Conservation (phyloP, 2,797 vertebrate genomes). For the Scleropages formosus region DNA sequence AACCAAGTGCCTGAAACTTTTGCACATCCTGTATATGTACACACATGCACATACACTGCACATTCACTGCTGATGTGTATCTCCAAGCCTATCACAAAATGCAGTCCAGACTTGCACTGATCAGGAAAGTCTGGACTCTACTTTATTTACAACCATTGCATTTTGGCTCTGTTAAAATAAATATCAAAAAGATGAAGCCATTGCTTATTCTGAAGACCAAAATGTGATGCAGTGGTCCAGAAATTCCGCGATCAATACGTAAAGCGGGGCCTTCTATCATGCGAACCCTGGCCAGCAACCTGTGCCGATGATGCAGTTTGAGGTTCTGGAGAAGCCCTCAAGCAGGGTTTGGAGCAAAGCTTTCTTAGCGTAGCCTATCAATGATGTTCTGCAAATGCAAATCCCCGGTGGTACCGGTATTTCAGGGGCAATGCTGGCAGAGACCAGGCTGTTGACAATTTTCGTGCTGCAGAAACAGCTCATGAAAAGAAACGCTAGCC, state of each 20-base stretch:
- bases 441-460: slow-evolving; percentile 1
- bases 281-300: neutral
- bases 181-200: neutral
- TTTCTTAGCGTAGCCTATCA: neutral
- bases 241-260: slow-evolving; percentile 1
- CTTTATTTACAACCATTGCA: neutral
- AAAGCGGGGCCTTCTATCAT: slow-evolving; percentile 2
- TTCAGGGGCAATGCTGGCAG: too few relatives aligned
- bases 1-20: too few relatives aligned
- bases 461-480: neutral
- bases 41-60: slow-evolving; percentile 4
- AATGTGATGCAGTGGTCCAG: neutral
- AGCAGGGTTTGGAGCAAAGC: neutral
- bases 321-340: neutral
- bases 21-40: neutral
- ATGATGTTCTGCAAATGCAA: neutral
- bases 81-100: neutral
- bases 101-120: neutral
- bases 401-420: too few relatives aligned
- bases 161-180: slow-evolving; percentile 7
- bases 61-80: neutral
- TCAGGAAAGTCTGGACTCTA: neutral
- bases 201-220: neutral
- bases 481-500: neutral
- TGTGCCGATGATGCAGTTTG: neutral